phyloP scores from a whole-genome alignment of 2,888 invertebrate genomes.

The Volucella zonaria region DNA sequence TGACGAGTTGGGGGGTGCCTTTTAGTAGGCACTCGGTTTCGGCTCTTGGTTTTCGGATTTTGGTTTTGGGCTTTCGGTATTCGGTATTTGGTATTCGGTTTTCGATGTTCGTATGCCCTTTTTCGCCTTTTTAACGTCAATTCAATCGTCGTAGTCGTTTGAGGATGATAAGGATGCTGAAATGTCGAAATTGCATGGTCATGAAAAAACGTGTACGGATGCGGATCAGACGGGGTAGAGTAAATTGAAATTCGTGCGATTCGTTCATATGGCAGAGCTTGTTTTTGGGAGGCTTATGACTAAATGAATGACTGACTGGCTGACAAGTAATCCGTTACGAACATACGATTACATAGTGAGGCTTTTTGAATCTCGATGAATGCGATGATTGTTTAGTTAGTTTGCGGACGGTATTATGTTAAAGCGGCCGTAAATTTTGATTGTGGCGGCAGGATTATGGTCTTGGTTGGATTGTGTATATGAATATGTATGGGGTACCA shows the following conservation, averaged over 20 bases:
- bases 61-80: slow-evolving; percentile 12
- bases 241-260: slow-evolving; percentile 66
- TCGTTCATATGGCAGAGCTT: slow-evolving; percentile 37
- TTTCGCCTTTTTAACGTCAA: slow-evolving; percentile 48
- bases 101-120: slow-evolving; percentile 1
- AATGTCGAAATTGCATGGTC: slow-evolving; percentile 65
- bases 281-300: slow-evolving; percentile 22
- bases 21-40: slow-evolving; percentile 28
- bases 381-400: slow-evolving; percentile 15
- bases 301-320: slow-evolving; percentile 23
- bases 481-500: slow-evolving; percentile 3
- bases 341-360: slow-evolving; percentile 10
- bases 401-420: slow-evolving; percentile 29
- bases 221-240: neutral
- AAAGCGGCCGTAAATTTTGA: slow-evolving; percentile 39
- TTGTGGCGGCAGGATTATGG: slow-evolving; percentile 36
- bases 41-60: slow-evolving; percentile 31
- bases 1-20: neutral
- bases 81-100: slow-evolving; percentile 12
- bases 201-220: slow-evolving; percentile 38
- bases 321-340: neutral
- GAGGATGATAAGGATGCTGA: slow-evolving; percentile 52
- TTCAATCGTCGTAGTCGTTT: slow-evolving; percentile 53
- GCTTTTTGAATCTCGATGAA: slow-evolving; percentile 35
- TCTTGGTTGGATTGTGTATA: neutral